Evolutionary conservation across 2,888 invertebrate species (phyloP), one percentile per base, ranked within the genome.

Genomic region (Myopa testacea): DNA sequence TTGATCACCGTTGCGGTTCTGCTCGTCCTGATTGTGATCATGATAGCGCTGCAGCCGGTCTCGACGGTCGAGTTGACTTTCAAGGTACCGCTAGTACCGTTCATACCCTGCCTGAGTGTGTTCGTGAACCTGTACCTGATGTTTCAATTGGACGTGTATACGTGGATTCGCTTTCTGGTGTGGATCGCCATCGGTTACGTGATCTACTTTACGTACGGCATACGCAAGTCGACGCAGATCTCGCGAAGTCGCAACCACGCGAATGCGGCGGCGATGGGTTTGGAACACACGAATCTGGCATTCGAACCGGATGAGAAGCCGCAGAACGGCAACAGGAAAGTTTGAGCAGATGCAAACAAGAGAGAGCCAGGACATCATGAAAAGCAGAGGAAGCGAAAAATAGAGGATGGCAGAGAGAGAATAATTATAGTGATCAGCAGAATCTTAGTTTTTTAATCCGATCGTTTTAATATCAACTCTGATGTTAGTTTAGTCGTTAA

Each of bases 71-170:
- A 93, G 78, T 89, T 96, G 68, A 91, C 94, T 4, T 96, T 96
- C 85, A 94, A 93, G 90, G 95, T 97, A 40, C 97, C 97, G 0
- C 89, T 94, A 73, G 95, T 98, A 12, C 98, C 98, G 0, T 87
- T 95, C 67, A 91, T 98, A 80, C 97, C 98, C 4, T 94, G 94
- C 84, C 86, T 96, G 7, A 96, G 96, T 88, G 93, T 96, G 65
- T 92, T 96, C 81, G 93, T 96, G 85, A 98, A 98, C 90, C 90
- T 96, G 74, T 97, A 96, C 89, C 91, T 98, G 75, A 98, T 98
- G 97, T 92, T 96, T 84, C 95, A 96, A 90, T 90, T 98, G 80
- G 95, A 96, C 87, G 84, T 91, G 72, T 92, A 93, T 84, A 98
- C 98, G 3, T 98, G 98, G 98, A 92, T 96, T 78, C 91, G 97